A percentile compares a stretch with the other conserved stretches of the same genome.
phyloP scores from a whole-genome alignment of 2,113 vertebrate species.

The Salvelinus namaycush region DNA sequence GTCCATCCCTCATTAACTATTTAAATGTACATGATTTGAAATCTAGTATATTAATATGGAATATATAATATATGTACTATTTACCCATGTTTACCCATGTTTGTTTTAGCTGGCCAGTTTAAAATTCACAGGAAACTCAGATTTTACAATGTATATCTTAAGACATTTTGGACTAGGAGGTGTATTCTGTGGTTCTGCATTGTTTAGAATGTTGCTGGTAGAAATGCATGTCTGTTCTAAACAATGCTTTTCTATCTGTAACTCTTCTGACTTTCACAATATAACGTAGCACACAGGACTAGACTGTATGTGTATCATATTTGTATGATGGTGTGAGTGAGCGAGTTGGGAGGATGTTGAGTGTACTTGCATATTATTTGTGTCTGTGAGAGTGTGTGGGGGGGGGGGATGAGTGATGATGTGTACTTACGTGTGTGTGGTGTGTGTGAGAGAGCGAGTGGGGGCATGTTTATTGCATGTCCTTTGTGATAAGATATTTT shows the following conservation, averaged over 20 bases:
- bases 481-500: too few species aligned
- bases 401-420: not conserved
- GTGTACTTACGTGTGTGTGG: not conserved
- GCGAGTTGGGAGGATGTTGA: too few species aligned
- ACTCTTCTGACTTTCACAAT: too few species aligned
- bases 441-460: not conserved
- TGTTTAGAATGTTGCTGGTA: not conserved
- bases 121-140: too few species aligned
- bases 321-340: not conserved
- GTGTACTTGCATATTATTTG: too few species aligned
- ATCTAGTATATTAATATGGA: not conserved
- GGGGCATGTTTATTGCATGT: too few species aligned
- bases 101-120: too few species aligned
- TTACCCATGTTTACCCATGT: not conserved
- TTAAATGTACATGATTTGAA: not conserved
- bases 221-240: not conserved
- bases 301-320: not conserved
- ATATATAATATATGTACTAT: not conserved
- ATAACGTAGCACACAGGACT: too few species aligned
- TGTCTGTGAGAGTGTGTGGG: too few species aligned
- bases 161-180: not conserved
- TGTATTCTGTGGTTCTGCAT: not conserved
- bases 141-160: too few species aligned
- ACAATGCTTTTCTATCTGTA: not conserved
- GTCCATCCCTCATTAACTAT: too few species aligned